Base-by-base conservation (phyloP, 2,113 vertebrate species). In the Cricetomys ansorgei region DNA sequence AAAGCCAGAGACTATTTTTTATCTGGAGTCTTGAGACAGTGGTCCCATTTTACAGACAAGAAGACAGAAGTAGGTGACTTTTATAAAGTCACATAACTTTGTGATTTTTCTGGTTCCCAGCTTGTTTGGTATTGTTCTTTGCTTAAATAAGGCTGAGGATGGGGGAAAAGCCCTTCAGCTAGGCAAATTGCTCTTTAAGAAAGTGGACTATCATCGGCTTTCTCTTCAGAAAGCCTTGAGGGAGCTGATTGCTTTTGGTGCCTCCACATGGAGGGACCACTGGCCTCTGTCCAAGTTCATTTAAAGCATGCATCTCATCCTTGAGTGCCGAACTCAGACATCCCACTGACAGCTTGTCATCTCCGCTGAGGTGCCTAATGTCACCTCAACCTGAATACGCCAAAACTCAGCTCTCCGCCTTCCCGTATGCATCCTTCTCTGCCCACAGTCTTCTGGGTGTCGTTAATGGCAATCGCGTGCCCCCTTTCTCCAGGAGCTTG, bases 261-360 rank as follows among this genome's bases (percentile, higher is more conserved):
- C 62, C 19, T 65, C 43, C 62, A 31, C 21, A 21, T 45, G 5
- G 5, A 65, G 29, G 29, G 83, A 50, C 31, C 19, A 25, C 40
- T 85, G 81, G 48, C 64, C 34, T 53, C 84, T 16, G 34, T 53
- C 84, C 48, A 67, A 69, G n/a, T 76, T 55, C 88, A 45, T 85
- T 83, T 50, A 34, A 37, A 50, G 23, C 40, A 9, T 48, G 12
- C 40, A 80, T 76, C 23, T 86, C 29, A 29, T 64, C 91, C 57
- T 17, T 87, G n/a, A 84, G 45, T 76, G 83, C 69, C 87, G 69
- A 73, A 80, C 88, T 96, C 89, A 64, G 1, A 88, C 57, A 89
- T 43, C n/a, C 80, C 89, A 13, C 59, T 97, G 96, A 94, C 80
- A 95, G 10, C n/a, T 62, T 94, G 59, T 89, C 45, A 21, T 94